phyloP scores from a whole-genome alignment of 2,113 vertebrate genomes.

The Phalacrocorax brasilianus region DNA sequence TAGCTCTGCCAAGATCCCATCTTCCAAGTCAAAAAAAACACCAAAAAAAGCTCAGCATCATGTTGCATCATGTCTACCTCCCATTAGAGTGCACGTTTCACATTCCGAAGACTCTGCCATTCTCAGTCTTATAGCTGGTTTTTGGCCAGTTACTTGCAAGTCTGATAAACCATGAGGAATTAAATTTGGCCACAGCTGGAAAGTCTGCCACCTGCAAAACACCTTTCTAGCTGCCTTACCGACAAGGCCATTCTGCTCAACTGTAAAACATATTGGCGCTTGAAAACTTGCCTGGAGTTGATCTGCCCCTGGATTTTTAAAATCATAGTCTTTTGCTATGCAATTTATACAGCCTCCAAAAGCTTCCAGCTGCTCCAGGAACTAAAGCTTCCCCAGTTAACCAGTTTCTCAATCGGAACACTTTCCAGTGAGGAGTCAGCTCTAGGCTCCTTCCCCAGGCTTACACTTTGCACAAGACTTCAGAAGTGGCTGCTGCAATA shows the following conservation, averaged over 20 bases:
- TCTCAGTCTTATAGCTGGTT: background rate
- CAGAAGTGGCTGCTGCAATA: background rate
- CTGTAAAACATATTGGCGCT: rapidly evolving
- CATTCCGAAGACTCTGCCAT: background rate
- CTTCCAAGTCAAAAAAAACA: background rate
- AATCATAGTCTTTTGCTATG: background rate
- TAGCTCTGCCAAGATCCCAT: background rate
- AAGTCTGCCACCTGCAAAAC: background rate
- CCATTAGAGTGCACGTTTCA: background rate
- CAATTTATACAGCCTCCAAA: background rate
- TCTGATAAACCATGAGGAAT: background rate
- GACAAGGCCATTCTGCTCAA: background rate
- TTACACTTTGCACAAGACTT: background rate
- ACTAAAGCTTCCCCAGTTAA: background rate
- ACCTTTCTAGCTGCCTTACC: background rate
- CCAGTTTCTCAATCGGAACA: rapidly evolving
- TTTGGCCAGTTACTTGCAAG: background rate
- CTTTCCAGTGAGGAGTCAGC: background rate
- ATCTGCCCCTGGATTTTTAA: background rate
- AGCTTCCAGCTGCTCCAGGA: background rate
- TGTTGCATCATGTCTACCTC: background rate
- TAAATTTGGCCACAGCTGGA: background rate
- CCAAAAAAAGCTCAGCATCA: background rate
- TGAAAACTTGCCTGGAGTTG: background rate
- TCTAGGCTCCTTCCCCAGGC: background rate